Evolutionary conservation across 2,113 vertebrate genomes (phyloP).

Genomic region (Callospermophilus lateralis): DNA sequence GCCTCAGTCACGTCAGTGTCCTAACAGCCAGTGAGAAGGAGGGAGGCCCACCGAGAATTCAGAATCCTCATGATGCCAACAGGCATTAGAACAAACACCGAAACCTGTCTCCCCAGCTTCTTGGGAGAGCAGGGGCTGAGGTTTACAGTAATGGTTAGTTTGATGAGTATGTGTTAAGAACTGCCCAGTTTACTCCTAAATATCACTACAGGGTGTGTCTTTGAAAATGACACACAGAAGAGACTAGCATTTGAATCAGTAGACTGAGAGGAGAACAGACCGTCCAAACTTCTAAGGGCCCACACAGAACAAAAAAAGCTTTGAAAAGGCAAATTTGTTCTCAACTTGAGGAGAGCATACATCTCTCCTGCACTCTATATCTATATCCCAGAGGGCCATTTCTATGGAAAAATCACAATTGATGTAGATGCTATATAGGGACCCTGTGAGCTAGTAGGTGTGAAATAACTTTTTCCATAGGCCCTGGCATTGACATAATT

Average conservation of each 20-base stretch:
- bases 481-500: background rate
- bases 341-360: background rate
- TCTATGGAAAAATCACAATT: background rate
- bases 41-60: too few relatives aligned
- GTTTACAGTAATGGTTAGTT: background rate
- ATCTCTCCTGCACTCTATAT: too few relatives aligned
- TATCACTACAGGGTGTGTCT: too few relatives aligned
- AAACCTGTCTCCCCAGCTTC: background rate
- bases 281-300: accelerated
- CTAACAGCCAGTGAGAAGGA: background rate
- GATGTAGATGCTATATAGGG: too few relatives aligned
- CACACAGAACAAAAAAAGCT: background rate
- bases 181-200: too few relatives aligned
- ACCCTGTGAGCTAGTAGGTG: background rate
- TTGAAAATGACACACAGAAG: too few relatives aligned
- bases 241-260: too few relatives aligned
- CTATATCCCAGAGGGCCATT: too few relatives aligned
- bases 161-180: background rate
- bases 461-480: background rate
- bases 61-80: background rate
- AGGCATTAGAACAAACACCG: too few relatives aligned
- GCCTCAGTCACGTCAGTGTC: background rate
- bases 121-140: background rate
- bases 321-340: background rate
- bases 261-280: background rate